phyloP scores from a whole-genome alignment of 2,888 invertebrate species.

The Dynastes tityus region DNA sequence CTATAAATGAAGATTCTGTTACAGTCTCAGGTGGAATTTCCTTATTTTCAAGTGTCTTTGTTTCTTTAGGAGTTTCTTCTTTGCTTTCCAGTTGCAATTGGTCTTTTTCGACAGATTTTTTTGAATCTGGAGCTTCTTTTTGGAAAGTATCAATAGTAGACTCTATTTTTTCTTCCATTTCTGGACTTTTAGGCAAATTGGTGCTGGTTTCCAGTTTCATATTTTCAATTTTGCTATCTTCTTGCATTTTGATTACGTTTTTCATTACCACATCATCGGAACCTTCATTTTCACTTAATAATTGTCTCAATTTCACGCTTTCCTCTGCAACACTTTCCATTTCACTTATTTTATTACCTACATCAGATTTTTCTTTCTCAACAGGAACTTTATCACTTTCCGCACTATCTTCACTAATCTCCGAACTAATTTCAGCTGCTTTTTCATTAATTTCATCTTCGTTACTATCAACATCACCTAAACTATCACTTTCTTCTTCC shows the following conservation, averaged over 20 bases:
- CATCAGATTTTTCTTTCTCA: background rate
- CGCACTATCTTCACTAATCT: slow-evolving; percentile 52
- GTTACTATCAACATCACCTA: background rate
- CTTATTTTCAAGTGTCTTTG: background rate
- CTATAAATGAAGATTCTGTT: slow-evolving; percentile 15
- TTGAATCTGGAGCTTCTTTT: background rate
- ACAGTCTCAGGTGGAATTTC: background rate
- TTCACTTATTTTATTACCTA: background rate
- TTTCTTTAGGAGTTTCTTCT: background rate
- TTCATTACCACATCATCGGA: background rate
- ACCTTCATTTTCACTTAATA: slow-evolving; percentile 27
- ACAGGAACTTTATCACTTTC: slow-evolving; percentile 42
- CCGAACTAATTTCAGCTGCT: slow-evolving; percentile 44
- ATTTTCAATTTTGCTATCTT: slow-evolving; percentile 2
- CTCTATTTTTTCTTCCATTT: too few species aligned
- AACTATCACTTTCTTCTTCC: slow-evolving; percentile 18
- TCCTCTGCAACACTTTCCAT: background rate
- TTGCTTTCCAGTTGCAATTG: background rate
- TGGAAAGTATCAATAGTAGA: background rate
- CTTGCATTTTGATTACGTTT: background rate
- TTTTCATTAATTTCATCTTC: slow-evolving; percentile 50
- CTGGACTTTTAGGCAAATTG: too few species aligned
- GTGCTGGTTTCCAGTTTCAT: background rate
- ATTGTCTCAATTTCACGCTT: slow-evolving; percentile 25
- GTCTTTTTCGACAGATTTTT: slow-evolving; percentile 21